phyloP scores from a whole-genome alignment of 2,888 invertebrate genomes.

The Platerodrilus igneus region DNA sequence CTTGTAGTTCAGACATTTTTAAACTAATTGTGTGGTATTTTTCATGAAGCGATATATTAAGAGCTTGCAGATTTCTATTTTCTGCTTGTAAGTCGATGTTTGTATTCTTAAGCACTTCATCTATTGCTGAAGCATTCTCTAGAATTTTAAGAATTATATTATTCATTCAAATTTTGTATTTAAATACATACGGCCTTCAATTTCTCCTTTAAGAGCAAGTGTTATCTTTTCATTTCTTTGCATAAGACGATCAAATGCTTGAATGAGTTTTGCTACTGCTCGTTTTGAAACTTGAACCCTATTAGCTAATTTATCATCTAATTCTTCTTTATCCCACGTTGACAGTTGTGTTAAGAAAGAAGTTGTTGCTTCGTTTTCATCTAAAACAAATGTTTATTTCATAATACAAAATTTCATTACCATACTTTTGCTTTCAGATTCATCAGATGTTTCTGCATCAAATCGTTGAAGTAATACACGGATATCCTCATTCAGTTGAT shows the following conservation, averaged over 20 bases:
- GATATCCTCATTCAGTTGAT: slow-evolving; percentile 95
- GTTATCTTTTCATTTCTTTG: slow-evolving; percentile 95
- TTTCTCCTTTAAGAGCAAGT: slow-evolving; percentile 77
- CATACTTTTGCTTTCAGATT: slow-evolving; percentile 89
- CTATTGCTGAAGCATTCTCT: slow-evolving; percentile 67
- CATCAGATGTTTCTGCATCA: slow-evolving; percentile 96
- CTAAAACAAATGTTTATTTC: slow-evolving; percentile 50
- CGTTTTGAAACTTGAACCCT: slow-evolving; percentile 94
- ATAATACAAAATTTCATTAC: slow-evolving; percentile 6
- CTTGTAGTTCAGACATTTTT: slow-evolving; percentile 83
- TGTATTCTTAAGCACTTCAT: slow-evolving; percentile 78
- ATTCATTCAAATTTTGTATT: no score
- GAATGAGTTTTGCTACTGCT: slow-evolving; percentile 93
- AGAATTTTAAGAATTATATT: slow-evolving; percentile 3
- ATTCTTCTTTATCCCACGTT: slow-evolving; percentile 96
- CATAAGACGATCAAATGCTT: slow-evolving; percentile 92
- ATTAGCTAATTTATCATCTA: slow-evolving; percentile 93
- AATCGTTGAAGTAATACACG: slow-evolving; percentile 89
- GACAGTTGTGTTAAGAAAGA: slow-evolving; percentile 93
- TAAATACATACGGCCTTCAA: slow-evolving; percentile 58
- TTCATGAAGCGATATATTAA: slow-evolving; percentile 88
- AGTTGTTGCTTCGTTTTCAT: slow-evolving; percentile 94
- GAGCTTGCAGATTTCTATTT: slow-evolving; percentile 84
- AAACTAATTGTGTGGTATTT: slow-evolving; percentile 88
- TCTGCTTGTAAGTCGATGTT: slow-evolving; percentile 86